A percentile compares a stretch with the other conserved stretches of the same genome.
Evolutionary conservation across 2,888 invertebrate species (phyloP).

Genomic region (Drosophila heteroneura): DNA sequence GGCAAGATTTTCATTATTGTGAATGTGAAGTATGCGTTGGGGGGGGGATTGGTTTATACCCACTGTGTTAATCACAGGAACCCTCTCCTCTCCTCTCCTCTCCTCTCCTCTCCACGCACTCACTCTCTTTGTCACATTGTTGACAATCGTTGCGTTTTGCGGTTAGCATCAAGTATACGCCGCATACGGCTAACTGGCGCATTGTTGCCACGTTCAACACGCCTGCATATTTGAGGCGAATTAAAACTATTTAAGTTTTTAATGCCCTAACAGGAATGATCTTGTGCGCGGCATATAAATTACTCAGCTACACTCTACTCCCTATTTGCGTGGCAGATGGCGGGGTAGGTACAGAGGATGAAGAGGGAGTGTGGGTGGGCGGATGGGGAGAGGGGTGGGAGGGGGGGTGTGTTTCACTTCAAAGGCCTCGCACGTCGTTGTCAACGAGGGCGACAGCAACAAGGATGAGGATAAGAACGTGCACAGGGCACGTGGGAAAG

Average conservation of each 20-base stretch:
- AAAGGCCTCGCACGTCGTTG: constrained; percentile 71
- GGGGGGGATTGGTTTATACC: background rate
- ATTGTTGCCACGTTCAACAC: constrained; percentile 28
- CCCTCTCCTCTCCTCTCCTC: background rate
- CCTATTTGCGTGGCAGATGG: background rate
- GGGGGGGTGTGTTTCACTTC: constrained; percentile 44
- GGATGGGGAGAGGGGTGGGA: too few species aligned
- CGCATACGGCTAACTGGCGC: constrained; percentile 31
- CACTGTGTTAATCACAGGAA: background rate
- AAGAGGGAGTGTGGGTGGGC: fast-evolving
- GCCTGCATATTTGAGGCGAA: constrained; percentile 68
- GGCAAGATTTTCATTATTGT: constrained; percentile 58
- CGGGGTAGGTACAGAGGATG: too few species aligned
- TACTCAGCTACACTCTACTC: constrained; percentile 43
- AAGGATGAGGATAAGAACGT: constrained; percentile 56
- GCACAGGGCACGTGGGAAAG: constrained; percentile 3
- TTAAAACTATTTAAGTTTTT: constrained; percentile 82
- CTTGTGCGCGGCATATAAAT: constrained; percentile 79
- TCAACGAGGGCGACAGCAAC: constrained; percentile 48
- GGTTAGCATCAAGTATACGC: constrained; percentile 52
- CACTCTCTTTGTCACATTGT: background rate
- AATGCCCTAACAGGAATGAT: constrained; percentile 78
- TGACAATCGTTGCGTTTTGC: constrained; percentile 12
- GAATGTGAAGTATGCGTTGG: constrained; percentile 33
- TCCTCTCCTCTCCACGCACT: background rate